Conservation (phyloP, 2,113 vertebrate species). For the Salvator merianae region DNA sequence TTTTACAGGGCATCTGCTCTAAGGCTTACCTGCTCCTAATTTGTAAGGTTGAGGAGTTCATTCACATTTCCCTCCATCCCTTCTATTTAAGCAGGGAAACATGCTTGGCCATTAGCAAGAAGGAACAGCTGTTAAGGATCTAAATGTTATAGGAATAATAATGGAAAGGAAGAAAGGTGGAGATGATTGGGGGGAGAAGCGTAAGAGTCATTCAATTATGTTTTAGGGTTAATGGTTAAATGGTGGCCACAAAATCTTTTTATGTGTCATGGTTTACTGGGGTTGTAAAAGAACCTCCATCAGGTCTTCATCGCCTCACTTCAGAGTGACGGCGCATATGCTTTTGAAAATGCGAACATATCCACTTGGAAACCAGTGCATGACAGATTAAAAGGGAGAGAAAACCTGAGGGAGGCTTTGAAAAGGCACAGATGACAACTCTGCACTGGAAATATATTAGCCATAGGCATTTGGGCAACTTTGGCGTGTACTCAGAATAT, state of each 20-base stretch:
- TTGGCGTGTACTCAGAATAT: slow-evolving; percentile 65
- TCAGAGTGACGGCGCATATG: slow-evolving; percentile 74
- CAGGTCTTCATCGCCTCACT: slow-evolving; percentile 64
- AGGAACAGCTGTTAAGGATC: slow-evolving; percentile 59
- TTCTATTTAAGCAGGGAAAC: not conserved
- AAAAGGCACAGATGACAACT: slow-evolving; percentile 72
- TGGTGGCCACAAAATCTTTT: slow-evolving; percentile 69
- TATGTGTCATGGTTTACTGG: slow-evolving; percentile 79
- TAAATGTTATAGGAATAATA: slow-evolving; percentile 64
- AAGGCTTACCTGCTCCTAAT: not conserved
- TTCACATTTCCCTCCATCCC: not conserved
- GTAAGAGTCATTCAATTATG: slow-evolving; percentile 68
- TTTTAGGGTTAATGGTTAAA: slow-evolving; percentile 79
- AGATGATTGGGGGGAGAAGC: not conserved
- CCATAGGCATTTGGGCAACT: slow-evolving; percentile 59
- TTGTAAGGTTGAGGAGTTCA: not conserved
- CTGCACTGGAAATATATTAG: slow-evolving; percentile 70
- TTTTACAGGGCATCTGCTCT: too few relatives aligned
- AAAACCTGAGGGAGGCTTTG: slow-evolving; percentile 78
- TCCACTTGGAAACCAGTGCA: slow-evolving; percentile 78
- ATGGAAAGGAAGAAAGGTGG: slow-evolving; percentile 10
- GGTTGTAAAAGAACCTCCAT: slow-evolving; percentile 69
- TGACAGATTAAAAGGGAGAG: slow-evolving; percentile 73
- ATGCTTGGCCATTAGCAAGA: slow-evolving; percentile 30
- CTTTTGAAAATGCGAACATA: slow-evolving; percentile 78